phyloP scores from a whole-genome alignment of 2,113 vertebrate genomes.

The Callipepla californica region DNA sequence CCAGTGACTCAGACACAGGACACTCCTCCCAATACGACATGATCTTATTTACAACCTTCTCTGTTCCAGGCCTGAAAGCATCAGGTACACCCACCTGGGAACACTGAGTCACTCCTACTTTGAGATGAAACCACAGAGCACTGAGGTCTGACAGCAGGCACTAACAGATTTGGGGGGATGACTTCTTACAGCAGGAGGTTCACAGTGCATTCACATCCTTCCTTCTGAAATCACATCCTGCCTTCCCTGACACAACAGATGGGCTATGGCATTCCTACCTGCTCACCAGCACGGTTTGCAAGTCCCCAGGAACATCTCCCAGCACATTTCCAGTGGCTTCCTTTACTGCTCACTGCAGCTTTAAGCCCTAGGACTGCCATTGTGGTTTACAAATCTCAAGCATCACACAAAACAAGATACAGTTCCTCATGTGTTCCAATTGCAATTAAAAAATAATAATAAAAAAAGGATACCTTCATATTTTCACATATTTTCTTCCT shows the following conservation, averaged over 20 bases:
- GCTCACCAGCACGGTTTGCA: background rate
- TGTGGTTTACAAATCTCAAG: background rate
- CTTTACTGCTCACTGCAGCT: background rate
- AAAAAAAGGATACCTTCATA: no score
- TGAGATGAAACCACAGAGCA: background rate
- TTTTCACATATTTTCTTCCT: background rate
- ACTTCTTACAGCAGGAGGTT: background rate
- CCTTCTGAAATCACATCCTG: constrained; percentile 17
- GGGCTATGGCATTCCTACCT: background rate
- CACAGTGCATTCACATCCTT: background rate
- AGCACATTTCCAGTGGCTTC: background rate
- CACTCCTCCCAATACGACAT: background rate
- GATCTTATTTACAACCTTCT: background rate
- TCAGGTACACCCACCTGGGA: background rate
- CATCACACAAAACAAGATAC: rapidly evolving
- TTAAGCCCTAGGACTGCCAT: background rate
- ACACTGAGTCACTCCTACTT: background rate
- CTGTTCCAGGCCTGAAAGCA: background rate
- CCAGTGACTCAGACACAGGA: background rate
- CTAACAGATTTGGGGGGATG: background rate
- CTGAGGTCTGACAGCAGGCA: background rate
- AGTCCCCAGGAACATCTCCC: background rate
- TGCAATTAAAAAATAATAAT: background rate
- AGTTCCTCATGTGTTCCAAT: background rate
- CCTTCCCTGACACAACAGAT: background rate